Percentiles rank a stretch among this genome's conserved stretches.
Conservation (phyloP, 2,113 vertebrate genomes). For the Ophthalmolycus amberensis region DNA sequence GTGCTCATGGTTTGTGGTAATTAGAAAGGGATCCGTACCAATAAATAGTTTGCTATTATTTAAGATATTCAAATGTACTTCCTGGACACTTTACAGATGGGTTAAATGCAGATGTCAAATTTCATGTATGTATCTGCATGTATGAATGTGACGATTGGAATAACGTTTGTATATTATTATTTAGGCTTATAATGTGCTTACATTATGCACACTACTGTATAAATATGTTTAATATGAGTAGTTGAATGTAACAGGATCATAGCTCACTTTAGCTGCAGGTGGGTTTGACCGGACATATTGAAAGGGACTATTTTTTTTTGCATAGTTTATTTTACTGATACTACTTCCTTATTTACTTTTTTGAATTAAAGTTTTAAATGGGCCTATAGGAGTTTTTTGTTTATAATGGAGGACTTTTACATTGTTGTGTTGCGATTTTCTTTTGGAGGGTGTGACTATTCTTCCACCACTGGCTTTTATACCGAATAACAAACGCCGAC, state of each 20-base stretch:
- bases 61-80: too few relatives aligned
- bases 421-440: background rate
- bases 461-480: background rate
- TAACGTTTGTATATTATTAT: background rate
- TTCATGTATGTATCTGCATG: background rate
- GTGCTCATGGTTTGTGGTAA: background rate
- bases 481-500: background rate
- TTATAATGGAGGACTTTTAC: background rate
- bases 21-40: background rate
- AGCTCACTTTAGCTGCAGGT: background rate
- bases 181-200: background rate
- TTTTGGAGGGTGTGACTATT: background rate
- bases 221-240: background rate
- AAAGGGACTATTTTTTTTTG: background rate
- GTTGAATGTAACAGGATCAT: background rate
- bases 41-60: background rate
- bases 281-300: background rate
- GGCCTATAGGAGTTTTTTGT: background rate
- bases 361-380: background rate
- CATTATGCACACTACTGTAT: background rate
- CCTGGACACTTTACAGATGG: background rate
- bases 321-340: background rate
- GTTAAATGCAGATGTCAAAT: background rate
- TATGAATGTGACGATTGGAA: background rate
- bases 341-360: background rate